These are phyloP conservation scores for Eremobia ochroleuca DNA, from an alignment of 2,888 invertebrate genomes.

Conservation along the genomic window DNA sequence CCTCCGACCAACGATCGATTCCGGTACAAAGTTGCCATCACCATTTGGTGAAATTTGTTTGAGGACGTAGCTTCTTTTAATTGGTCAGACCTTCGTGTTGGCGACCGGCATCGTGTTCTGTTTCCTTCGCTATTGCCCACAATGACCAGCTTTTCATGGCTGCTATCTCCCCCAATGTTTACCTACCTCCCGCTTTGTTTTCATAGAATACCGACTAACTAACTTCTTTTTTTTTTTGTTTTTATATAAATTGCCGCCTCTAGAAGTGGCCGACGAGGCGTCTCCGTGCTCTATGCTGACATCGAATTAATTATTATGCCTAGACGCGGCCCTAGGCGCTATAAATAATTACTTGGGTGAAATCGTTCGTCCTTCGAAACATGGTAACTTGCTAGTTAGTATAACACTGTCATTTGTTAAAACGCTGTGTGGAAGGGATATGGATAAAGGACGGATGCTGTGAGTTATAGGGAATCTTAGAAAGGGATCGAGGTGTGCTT, in stretches of 20 bases:
- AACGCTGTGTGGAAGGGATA: not conserved
- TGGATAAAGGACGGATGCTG: not conserved
- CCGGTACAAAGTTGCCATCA: not conserved
- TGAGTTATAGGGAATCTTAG: slow-evolving; percentile 17
- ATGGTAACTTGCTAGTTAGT: slow-evolving; percentile 17
- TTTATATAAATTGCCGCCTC: not conserved
- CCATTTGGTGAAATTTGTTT: not conserved
- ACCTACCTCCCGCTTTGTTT: not conserved
- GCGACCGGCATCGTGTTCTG: not conserved
- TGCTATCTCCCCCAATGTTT: not conserved
- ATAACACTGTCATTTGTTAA: slow-evolving; percentile 38
- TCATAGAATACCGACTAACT: not conserved
- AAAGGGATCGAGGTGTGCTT: not conserved
- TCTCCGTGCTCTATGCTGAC: not conserved
- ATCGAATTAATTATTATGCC: slow-evolving; percentile 30
- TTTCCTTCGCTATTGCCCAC: no score
- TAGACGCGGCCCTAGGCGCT: not conserved
- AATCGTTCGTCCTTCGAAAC: not conserved
- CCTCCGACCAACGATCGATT: not conserved
- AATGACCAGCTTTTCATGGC: not conserved
- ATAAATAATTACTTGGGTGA: slow-evolving; percentile 24
- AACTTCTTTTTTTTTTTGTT: not conserved
- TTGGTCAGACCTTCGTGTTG: not conserved
- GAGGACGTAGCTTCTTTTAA: not conserved
- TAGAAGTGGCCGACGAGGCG: not conserved